A percentile compares a stretch with the other conserved stretches of the same genome.
Evolutionary conservation across 2,888 invertebrate genomes (phyloP).

Genomic region (Caenorhabditis imperialis): DNA sequence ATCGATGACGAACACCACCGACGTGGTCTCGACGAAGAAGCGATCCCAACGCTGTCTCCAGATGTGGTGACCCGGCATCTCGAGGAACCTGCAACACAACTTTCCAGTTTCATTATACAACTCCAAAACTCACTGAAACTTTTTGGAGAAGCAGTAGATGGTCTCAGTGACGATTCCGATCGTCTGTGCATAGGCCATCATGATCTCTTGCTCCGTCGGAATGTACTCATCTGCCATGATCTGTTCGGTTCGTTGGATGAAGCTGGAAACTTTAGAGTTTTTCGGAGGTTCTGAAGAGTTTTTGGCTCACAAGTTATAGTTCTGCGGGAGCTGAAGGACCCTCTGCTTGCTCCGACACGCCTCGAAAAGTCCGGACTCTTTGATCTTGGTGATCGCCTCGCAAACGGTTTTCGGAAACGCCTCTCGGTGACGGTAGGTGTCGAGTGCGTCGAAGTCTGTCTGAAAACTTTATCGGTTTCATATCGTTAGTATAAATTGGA

Average conservation of each 20-base stretch:
- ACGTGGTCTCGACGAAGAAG: constrained; percentile 50
- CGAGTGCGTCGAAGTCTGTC: constrained; percentile 35
- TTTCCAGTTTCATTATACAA: not conserved
- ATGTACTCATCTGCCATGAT: constrained; percentile 46
- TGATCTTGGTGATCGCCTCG: constrained; percentile 18
- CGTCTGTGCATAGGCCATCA: constrained; percentile 59
- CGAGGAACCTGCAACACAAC: constrained; percentile 52
- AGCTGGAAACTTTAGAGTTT: constrained; percentile 33
- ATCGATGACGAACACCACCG: constrained; percentile 62
- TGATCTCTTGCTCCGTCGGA: constrained; percentile 62
- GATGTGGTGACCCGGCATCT: constrained; percentile 68
- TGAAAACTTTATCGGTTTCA: too few species aligned
- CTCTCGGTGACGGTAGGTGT: constrained; percentile 52
- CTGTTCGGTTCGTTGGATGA: constrained; percentile 44
- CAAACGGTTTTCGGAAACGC: constrained; percentile 29
- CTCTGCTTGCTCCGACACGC: constrained; percentile 40
- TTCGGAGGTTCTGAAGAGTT: not conserved
- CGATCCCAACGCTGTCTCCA: constrained; percentile 58
- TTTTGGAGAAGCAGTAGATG: constrained; percentile 30
- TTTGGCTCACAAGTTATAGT: constrained; percentile 51
- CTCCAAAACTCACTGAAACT: constrained; percentile 52
- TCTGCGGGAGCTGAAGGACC: constrained; percentile 48
- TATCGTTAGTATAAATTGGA: too few species aligned
- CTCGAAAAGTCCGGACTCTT: constrained; percentile 48
- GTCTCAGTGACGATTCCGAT: constrained; percentile 49